Base-by-base conservation (phyloP, 2,797 vertebrate genomes). In the Antrozous pallidus region DNA sequence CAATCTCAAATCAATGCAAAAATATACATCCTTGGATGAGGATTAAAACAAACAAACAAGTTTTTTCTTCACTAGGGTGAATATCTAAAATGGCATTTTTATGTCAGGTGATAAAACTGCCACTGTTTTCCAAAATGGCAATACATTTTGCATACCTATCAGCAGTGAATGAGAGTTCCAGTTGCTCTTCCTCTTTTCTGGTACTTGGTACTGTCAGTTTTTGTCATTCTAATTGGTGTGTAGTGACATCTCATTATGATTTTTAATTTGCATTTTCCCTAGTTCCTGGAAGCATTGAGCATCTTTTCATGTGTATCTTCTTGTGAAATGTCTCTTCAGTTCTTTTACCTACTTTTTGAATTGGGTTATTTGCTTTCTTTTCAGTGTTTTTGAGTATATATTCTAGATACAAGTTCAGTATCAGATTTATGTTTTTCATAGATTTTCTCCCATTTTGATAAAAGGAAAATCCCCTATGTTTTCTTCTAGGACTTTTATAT, bases 391-490 rank as follows among this genome's bases (percentile, higher is more conserved):
- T 67, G 20, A 71, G 26, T 88, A 80, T 85, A 58, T 77, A 82
- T 70, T 91, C 71, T 83, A 65, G 3, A 61, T 84, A 58, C 3
- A 92, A 80, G 10, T 88, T 36, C 20, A 33, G 2, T 74, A 33
- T 93, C 49, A 79, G 77, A 70, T 73, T 42, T 7, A 33, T 24
- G 38, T 26, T 79, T 90, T 82, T 42, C 18, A 78, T 77, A 82
- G 42, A 61, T 92, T 80, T 93, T 86, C 42, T 90, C 31, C 77
- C 58, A 16, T 84, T 90, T 92, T 88, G 61, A 67, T 73, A 49
- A 84, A 86, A 31, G 17, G 8, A 28, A 75, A 65, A 63, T 85
- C 18, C 33, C 42, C 17, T 83, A 2, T 83, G 31, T 88, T 88
- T 94, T 83, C n/a, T 69, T 77, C 47, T 31, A n/a, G 8, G 42